Percentiles rank a stretch among this genome's conserved stretches.
Conservation (phyloP, 2,888 invertebrate species). For the Shargacucullia verbasci region DNA sequence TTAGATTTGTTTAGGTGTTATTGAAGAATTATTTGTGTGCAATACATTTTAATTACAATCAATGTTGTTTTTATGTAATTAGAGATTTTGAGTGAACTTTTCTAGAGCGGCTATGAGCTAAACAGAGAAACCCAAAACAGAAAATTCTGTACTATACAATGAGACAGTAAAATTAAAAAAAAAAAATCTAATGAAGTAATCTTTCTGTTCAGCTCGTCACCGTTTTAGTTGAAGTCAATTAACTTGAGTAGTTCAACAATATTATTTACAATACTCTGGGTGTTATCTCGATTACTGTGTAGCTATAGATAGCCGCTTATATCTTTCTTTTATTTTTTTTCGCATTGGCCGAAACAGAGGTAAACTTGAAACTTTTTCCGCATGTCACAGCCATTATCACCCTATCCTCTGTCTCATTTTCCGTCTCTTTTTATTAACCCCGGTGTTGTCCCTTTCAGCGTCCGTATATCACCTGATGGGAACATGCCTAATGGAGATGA, state of each 20-base stretch:
- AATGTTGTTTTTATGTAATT: background rate
- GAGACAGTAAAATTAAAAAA: too few species aligned
- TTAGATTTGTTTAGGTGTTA: constrained; percentile 1
- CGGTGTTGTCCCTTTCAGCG: constrained; percentile 90
- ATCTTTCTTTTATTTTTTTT: constrained; percentile 72
- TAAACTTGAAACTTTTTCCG: constrained; percentile 71
- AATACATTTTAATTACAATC: constrained; percentile 4
- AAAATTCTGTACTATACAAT: too few species aligned
- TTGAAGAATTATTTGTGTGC: constrained; percentile 8
- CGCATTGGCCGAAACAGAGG: constrained; percentile 86
- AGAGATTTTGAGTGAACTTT: background rate
- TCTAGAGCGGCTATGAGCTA: background rate
- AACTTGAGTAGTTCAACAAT: background rate
- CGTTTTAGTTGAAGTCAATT: background rate
- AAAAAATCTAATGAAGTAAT: too few species aligned
- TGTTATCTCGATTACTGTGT: constrained; percentile 28
- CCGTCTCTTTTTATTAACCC: constrained; percentile 80
- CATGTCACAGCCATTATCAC: constrained; percentile 71
- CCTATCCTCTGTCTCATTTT: constrained; percentile 64
- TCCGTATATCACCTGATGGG: constrained; percentile 89
- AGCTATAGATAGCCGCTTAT: constrained; percentile 61
- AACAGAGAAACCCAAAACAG: background rate
- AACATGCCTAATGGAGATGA: constrained; percentile 91
- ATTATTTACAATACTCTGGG: constrained; percentile 13
- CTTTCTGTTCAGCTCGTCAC: background rate